phyloP scores from a whole-genome alignment of 2,113 vertebrate species.

The Theristicus caerulescens region DNA sequence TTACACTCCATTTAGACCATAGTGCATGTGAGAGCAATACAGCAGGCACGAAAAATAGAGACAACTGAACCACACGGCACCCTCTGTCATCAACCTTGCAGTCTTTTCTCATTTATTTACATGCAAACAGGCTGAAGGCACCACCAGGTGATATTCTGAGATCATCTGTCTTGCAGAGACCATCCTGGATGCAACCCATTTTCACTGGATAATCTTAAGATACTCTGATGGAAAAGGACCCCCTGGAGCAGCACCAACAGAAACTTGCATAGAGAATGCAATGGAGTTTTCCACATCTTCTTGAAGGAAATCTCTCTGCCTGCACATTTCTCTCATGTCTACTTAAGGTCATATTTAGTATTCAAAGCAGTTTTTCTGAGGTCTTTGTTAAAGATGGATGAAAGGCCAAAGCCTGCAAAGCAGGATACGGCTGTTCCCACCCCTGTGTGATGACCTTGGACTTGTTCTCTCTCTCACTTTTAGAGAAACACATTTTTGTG shows the following conservation, averaged over 20 bases:
- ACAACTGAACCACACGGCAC: background rate
- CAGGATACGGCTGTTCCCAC: background rate
- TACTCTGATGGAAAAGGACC: background rate
- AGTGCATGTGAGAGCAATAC: background rate
- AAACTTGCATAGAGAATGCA: accelerated
- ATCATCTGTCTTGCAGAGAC: background rate
- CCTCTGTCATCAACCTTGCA: background rate
- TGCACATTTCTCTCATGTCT: background rate
- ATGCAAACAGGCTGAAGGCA: background rate
- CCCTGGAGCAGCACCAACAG: background rate
- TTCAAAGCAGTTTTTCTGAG: background rate
- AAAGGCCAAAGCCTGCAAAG: background rate
- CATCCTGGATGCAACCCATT: background rate
- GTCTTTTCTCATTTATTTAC: background rate
- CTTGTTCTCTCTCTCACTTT: background rate
- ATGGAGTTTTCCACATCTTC: background rate
- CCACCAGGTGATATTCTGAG: background rate
- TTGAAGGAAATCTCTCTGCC: background rate
- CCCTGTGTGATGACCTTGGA: background rate
- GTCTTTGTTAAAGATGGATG: background rate
- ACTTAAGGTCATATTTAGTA: background rate
- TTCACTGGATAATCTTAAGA: background rate
- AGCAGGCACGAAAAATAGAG: background rate
- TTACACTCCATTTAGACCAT: background rate
- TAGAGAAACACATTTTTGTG: background rate